Base-by-base conservation (phyloP, 23 tunicate genomes). In the Pegea sp. region DNA sequence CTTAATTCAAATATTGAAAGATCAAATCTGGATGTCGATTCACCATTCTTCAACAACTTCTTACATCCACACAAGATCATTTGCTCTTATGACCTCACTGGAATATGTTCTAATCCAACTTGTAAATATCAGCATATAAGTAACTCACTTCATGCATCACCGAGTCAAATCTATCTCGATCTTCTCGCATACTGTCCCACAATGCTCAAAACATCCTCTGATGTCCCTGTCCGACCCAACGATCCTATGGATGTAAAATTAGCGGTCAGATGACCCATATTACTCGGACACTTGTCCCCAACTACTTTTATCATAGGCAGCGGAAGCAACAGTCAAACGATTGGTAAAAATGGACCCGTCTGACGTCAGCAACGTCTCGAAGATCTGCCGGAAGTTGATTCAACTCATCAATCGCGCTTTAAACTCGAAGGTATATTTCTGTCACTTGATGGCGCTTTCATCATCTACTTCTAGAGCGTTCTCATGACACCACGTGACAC, bases 61-160 rank as follows among this genome's bases (percentile, higher is more conserved):
- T 66, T 80, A 19, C 42, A 80, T 26, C 67, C 81, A 50, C 44
- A 66, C 18, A 44, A 62, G 29, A 61, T 80, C 32, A 6, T 80
- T 2, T 80, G 93, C 61, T 62, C 77, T 16, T 78, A 78, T 31
- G 92, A 53, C 29, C 54, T 78, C 49, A 62, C 65, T 29, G 92
- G 92, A n/a, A 71, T 53, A 43, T 78, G 92, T 49, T 43, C 28
- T 7, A 77, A 78, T 42, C 26, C 55, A 2, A 60, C 64, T 28
- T 78, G 92, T 44, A 42, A 22, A 33, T 72, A 66, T 25, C 92
- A 78, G 52, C 92, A 78, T 53, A 29, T 51, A 3, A 26, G 54
- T 29, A 69, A 78, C 30, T n/a, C n/a, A n/a, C 49, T 63, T 25
- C 25, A 42, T 2, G 42, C 49, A 3, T 5, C 58, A 3, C 34